Base-by-base conservation (phyloP, 2,888 invertebrate species). In the Heteromurus nitidus region DNA sequence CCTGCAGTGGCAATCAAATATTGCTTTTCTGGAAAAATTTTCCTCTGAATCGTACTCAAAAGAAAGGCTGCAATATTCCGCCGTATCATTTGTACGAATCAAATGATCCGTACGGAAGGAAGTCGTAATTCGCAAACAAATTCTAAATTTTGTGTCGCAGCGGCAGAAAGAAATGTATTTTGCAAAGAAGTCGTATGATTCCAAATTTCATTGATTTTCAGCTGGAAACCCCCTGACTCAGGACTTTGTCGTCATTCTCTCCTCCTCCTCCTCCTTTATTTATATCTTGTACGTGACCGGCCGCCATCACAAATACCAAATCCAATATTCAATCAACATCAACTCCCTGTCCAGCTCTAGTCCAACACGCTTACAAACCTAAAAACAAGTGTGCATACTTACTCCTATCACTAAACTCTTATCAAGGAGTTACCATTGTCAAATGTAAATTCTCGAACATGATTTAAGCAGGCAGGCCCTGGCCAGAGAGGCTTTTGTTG, bases 241-340 rank as follows among this genome's bases (percentile, higher is more conserved):
- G 36, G n/a, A n/a, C 13, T 36, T 36, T 36, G 36, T 36, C 36
- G 50, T 9, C 36, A 36, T 5, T 13, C 50, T n/a, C 20, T 20
- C n/a, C 20, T 50, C 50, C 20, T 50, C 50, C 20, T 50, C 1
- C n/a, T 16, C 50, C 3, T 18, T 20, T 20, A 50, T 50, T 50
- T 3, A 16, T 47, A 3, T 18, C 20, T 20, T 20, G 50, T 50
- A 18, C 50, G 18, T 18, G 13, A 18, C 20, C 20, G 16, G 20
- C 20, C 20, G 9, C n/a, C n/a, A n/a, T 3, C 20, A 20, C 20
- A 20, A 3, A 20, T 62, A 30, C 36, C 3, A 11, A 9, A 62
- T 30, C 30, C 30, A 62, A 62, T 31, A 62, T 62, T 62, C 36
- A 30, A 62, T 62, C 62, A 62, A 31, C 62, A 62, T 1, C 11